Evolutionary conservation across 2,888 invertebrate genomes (phyloP), one percentile per base, ranked within the genome.

Genomic region (Eledone cirrhosa): DNA sequence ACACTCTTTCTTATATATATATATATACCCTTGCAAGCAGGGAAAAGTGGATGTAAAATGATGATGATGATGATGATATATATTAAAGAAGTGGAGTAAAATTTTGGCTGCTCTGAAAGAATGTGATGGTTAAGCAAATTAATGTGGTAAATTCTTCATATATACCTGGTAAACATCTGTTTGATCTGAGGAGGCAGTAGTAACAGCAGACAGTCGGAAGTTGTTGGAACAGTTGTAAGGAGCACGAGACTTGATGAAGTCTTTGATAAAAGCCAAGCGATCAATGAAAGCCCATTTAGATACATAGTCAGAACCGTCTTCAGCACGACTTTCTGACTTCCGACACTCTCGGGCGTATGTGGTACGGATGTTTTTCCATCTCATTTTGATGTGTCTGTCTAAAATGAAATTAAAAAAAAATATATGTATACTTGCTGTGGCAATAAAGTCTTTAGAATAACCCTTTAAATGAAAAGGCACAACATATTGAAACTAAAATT

Each of bases 221-320:
- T 19, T 72, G 31, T 11, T 41, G 72, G 31, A 72, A 41, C 41
- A 41, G 41, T 41, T 72, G 41, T 72, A 41, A 41, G 72, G 41
- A 41, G 22, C 33, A 13, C 72, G 31, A 31, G 72, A 31, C 41
- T 72, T 72, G 8, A 72, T 72, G 22, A 72, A 72, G 19, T 72
- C 72, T 72, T 72, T 72, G 33, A 72, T 41, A 72, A 72, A 72
- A 13, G 31, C 72, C 11, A 72, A 24, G 13, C 72, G 31, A 14
- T 72, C 72, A 41, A 72, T 72, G 72, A 72, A 72, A 41, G 72
- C 72, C 72, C 72, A 72, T 19, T 72, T 72, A 3, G 72, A 72
- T 22, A 72, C 72, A 33, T 72, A 72, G 41, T 72, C 72, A 7
- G 29, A n/a, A 72, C 41, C 41, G 0, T 22, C n/a, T 11, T 72